Percentiles rank a stretch among this genome's conserved stretches.
phyloP scores from a whole-genome alignment of 1,140 invertebrate genomes.

The Hyles vespertilio region DNA sequence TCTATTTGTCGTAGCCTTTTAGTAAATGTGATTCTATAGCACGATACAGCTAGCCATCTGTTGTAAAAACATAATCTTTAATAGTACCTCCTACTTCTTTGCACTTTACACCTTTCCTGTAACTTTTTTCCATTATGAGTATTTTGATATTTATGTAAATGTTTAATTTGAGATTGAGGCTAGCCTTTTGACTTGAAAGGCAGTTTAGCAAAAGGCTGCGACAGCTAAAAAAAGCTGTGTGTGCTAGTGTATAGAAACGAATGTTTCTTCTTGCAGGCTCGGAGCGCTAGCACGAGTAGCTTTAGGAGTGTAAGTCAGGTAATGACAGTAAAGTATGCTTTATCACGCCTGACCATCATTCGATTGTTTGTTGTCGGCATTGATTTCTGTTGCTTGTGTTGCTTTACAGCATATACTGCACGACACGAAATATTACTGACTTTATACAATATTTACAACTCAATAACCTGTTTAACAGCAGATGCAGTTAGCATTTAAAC shows the following conservation, averaged over 20 bases:
- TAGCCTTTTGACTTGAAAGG: constrained; percentile 6
- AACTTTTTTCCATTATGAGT: background rate
- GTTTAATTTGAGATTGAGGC: background rate
- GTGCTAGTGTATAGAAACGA: constrained; percentile 75
- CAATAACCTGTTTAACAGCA: no score
- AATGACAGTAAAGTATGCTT: constrained; percentile 71
- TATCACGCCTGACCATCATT: constrained; percentile 60
- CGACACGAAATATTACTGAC: no score
- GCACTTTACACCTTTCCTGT: background rate
- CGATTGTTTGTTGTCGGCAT: constrained; percentile 46
- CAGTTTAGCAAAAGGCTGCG: constrained; percentile 6
- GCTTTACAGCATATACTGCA: constrained; percentile 11
- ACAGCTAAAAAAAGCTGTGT: constrained; percentile 42
- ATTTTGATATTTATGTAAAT: background rate
- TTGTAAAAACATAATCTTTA: no score
- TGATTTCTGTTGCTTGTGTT: constrained; percentile 39
- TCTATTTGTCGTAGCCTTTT: constrained; percentile 10
- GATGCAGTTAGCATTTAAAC: no score
- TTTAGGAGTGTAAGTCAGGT: constrained; percentile 91
- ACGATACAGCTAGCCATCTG: constrained; percentile 2
- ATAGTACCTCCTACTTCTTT: background rate
- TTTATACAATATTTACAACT: no score
- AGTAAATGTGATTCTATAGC: background rate
- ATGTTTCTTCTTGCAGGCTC: constrained; percentile 83
- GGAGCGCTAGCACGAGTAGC: constrained; percentile 90